Conservation (phyloP, 2,113 vertebrate species). For the Motacilla tschutschensis region DNA sequence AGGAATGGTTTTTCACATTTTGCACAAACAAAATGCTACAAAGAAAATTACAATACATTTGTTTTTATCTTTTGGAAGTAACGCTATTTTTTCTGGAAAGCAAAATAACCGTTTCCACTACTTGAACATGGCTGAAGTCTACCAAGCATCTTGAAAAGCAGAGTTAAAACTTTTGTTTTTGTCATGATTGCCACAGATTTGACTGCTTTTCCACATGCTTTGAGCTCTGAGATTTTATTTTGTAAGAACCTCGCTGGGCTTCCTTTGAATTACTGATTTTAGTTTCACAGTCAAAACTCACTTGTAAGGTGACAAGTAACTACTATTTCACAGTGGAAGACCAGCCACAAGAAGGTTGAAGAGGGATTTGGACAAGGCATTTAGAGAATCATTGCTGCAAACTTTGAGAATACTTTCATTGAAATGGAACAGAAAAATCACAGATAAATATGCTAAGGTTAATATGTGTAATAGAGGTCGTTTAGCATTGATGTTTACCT, state of each 20-base stretch:
- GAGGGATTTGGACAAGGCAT: neutral
- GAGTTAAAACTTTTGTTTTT: neutral
- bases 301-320: neutral
- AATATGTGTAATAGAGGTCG: neutral
- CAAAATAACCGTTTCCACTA: neutral
- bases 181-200: neutral
- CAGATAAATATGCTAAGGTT: neutral
- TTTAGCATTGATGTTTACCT: slow-evolving; percentile 74
- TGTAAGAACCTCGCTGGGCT: neutral
- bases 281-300: neutral
- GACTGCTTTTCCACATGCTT: neutral
- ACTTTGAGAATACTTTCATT: neutral
- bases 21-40: slow-evolving; percentile 97
- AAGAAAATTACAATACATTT: slow-evolving; percentile 45
- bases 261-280: neutral
- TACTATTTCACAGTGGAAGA: neutral
- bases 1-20: slow-evolving; percentile 99
- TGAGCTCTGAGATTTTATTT: neutral
- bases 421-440: neutral
- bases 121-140: neutral
- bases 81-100: neutral
- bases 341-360: neutral
- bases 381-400: neutral
- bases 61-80: neutral
- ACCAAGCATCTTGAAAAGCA: neutral